Conservation (phyloP, 1,140 invertebrate species). For the Sitobion miscanthi region DNA sequence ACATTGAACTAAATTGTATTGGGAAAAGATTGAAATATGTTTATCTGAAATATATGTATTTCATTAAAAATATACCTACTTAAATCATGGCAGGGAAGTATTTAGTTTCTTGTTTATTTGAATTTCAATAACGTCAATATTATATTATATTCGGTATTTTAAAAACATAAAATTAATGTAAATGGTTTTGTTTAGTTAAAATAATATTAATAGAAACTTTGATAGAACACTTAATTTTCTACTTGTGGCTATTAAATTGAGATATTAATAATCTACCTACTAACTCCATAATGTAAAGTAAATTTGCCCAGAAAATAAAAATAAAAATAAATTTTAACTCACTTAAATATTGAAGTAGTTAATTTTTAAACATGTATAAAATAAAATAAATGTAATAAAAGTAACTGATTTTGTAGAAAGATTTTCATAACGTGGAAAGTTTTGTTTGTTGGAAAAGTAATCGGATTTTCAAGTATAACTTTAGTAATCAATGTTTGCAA, state of each 20-base stretch:
- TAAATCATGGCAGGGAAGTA: neutral
- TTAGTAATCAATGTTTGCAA: conserved; percentile 52
- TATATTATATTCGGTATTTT: neutral
- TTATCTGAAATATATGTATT: neutral
- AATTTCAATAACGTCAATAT: neutral
- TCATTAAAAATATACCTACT: neutral
- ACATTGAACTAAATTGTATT: neutral
- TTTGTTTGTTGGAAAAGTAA: conserved; percentile 36
- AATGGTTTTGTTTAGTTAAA: too few relatives aligned
- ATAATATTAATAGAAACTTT: too few relatives aligned
- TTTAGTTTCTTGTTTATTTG: neutral
- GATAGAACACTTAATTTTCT: neutral
- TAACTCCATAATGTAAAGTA: neutral
- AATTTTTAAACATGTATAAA: neutral
- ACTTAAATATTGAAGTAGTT: neutral
- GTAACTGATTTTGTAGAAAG: neutral
- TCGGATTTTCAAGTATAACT: conserved; percentile 49
- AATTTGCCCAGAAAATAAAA: neutral
- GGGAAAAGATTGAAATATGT: neutral
- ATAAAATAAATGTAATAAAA: conserved; percentile 25
- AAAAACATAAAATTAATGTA: too few relatives aligned
- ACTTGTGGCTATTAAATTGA: neutral
- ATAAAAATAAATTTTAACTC: neutral
- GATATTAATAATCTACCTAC: neutral
- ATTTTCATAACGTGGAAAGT: conserved; percentile 46